A percentile compares a stretch with the other conserved stretches of the same genome.
Conservation (phyloP, 2,113 vertebrate genomes). For the Hydrochoerus hydrochaeris region DNA sequence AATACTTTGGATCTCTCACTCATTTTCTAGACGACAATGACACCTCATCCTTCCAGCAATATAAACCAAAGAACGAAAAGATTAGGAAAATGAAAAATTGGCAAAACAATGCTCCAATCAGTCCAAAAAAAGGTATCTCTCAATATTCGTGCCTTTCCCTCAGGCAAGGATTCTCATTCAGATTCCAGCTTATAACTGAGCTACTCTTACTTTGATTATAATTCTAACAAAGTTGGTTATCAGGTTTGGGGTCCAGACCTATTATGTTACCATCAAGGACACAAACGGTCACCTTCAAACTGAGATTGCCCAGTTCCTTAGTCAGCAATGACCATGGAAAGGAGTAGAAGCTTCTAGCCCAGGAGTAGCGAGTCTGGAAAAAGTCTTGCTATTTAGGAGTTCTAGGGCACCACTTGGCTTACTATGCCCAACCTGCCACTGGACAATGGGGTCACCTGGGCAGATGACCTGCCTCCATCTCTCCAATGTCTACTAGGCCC, state of each 20-base stretch:
- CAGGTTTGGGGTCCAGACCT: not conserved
- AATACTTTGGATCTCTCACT: conserved; percentile 59
- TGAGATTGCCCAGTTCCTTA: not conserved
- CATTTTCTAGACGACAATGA: conserved; percentile 71
- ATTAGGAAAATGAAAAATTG: conserved; percentile 2
- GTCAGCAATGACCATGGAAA: not conserved
- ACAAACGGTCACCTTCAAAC: not conserved
- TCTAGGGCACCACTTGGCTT: not conserved
- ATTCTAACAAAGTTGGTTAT: not conserved
- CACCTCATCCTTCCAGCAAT: conserved; percentile 60
- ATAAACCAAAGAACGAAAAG: not conserved
- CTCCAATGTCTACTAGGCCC: not conserved
- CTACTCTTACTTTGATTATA: not conserved
- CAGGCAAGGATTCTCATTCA: not conserved
- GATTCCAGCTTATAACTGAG: not conserved
- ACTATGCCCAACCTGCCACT: not conserved
- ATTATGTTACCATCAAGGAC: not conserved
- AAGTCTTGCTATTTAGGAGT: not conserved
- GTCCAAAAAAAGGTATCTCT: not conserved
- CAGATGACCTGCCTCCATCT: not conserved
- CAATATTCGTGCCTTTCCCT: not conserved
- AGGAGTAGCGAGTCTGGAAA: not conserved
- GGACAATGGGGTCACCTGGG: not conserved
- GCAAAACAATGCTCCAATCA: not conserved
- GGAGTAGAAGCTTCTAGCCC: not conserved